Percentiles rank a stretch among this genome's conserved stretches.
Conservation (phyloP, 92 coral and sea anemone species). For the Parazoanthus swiftii region DNA sequence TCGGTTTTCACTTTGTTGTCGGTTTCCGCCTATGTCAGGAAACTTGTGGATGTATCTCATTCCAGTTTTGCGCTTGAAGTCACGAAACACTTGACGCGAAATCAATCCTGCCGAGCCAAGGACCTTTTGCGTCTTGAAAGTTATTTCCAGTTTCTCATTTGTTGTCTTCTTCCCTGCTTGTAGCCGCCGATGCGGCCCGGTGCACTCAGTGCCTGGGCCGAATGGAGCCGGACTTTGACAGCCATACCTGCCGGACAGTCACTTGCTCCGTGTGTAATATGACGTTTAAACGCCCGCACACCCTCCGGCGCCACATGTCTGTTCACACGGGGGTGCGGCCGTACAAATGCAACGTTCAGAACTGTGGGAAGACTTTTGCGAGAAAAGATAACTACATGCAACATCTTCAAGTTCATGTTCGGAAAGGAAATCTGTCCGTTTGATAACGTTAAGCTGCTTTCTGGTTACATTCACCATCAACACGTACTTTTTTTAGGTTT, state of each 20-base stretch:
- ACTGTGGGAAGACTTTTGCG: conserved; percentile 34
- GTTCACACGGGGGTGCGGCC: conserved; percentile 31
- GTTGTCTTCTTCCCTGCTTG: neutral
- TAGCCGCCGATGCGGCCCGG: neutral
- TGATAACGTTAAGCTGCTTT: neutral
- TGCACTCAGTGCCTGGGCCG: conserved; percentile 24
- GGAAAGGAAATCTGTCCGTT: neutral
- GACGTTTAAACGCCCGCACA: conserved; percentile 32
- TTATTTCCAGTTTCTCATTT: neutral
- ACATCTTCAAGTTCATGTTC: conserved; percentile 36
- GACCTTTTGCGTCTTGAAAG: neutral
- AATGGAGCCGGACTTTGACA: neutral
- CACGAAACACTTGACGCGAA: conserved; percentile 29
- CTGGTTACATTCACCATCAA: neutral
- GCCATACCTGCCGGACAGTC: conserved; percentile 30
- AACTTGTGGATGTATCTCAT: neutral
- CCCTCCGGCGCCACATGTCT: conserved; percentile 35
- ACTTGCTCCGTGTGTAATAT: conserved; percentile 28
- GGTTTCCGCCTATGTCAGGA: neutral
- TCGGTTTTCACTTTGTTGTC: neutral
- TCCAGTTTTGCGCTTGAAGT: conserved; percentile 12
- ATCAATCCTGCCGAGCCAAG: conserved; percentile 15
- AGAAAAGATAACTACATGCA: conserved; percentile 41
- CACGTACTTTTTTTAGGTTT: neutral
- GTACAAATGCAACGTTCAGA: conserved; percentile 8